phyloP scores from a whole-genome alignment of 2,888 invertebrate genomes.

The Deroplatys truncata region DNA sequence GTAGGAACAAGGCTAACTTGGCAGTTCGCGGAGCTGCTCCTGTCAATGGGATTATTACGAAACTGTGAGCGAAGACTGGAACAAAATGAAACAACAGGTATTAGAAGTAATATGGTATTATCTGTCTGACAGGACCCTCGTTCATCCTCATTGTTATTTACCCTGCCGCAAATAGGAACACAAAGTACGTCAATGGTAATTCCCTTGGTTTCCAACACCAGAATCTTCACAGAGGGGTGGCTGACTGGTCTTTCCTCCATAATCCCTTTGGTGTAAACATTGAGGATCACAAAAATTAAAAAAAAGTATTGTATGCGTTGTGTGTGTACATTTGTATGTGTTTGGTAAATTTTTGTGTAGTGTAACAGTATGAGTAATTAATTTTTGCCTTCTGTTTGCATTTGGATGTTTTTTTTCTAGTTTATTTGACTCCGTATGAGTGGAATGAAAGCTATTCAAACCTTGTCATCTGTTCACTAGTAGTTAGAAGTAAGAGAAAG shows the following conservation, averaged over 20 bases:
- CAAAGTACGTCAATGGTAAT: neutral
- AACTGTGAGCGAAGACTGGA: neutral
- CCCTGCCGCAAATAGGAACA: neutral
- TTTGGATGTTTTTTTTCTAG: neutral
- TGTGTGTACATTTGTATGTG: neutral
- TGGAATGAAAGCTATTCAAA: neutral
- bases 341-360: neutral
- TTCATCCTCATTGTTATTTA: conserved; percentile 3
- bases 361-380: neutral
- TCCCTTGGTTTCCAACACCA: neutral
- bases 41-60: neutral
- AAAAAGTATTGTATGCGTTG: neutral
- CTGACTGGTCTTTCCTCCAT: neutral
- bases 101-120: conserved; percentile 8
- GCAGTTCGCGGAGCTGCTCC: neutral
- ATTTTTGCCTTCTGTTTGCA: neutral
- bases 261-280: neutral
- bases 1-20: neutral
- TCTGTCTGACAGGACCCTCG: neutral
- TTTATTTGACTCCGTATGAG: neutral
- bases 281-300: neutral
- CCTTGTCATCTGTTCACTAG: neutral
- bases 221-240: neutral
- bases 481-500: no score
- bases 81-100: neutral